Evolutionary conservation across 2,888 invertebrate genomes (phyloP).

Genomic region (Sinohyriopsis cumingii): DNA sequence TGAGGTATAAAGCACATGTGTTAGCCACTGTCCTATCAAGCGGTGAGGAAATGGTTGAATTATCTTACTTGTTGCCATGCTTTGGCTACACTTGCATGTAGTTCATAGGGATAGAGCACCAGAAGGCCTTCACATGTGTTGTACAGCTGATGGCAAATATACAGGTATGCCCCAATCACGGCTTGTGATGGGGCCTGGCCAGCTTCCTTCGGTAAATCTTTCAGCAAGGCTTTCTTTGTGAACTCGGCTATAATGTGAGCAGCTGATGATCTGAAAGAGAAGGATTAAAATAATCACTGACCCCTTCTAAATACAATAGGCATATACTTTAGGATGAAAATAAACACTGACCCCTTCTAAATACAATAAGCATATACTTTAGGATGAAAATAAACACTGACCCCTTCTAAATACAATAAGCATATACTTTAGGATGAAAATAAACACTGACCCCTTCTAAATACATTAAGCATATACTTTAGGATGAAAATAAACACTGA

Average conservation of each 20-base stretch:
- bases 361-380: too few species aligned
- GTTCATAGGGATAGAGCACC: slow-evolving; percentile 64
- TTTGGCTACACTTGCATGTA: slow-evolving; percentile 62
- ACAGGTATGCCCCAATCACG: slow-evolving; percentile 68
- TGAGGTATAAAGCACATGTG: too few species aligned
- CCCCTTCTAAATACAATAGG: background rate
- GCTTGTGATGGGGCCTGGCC: slow-evolving; percentile 57
- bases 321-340: background rate
- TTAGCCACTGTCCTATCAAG: too few species aligned
- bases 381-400: background rate
- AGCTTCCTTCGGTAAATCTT: slow-evolving; percentile 46
- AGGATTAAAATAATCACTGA: background rate
- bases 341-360: too few species aligned
- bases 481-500: too few species aligned
- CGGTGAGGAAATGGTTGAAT: too few species aligned
- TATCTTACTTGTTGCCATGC: slow-evolving; percentile 65
- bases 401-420: background rate
- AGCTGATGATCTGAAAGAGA: slow-evolving; percentile 62
- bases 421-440: background rate
- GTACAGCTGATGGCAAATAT: slow-evolving; percentile 70
- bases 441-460: background rate
- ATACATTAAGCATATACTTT: background rate
- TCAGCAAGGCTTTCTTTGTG: slow-evolving; percentile 63
- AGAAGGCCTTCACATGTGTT: slow-evolving; percentile 69
- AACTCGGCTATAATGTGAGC: slow-evolving; percentile 69